phyloP scores from a whole-genome alignment of 2,888 invertebrate genomes.

The Boloria euphrosyne region DNA sequence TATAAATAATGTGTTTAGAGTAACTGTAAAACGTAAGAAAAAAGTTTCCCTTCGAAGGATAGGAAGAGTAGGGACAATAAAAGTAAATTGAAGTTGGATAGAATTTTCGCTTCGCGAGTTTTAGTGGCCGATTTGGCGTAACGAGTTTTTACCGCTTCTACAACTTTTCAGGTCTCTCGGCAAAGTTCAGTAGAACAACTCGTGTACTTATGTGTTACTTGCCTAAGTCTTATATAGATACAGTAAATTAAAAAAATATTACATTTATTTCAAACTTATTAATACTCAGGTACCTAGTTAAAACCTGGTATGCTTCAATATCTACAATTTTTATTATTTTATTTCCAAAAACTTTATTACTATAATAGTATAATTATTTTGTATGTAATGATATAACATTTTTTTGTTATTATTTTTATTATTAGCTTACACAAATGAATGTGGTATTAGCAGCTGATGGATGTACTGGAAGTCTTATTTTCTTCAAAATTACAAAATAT shows the following conservation, averaged over 20 bases:
- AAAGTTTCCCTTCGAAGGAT: constrained; percentile 63
- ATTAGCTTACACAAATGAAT: too few species aligned
- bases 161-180: constrained; percentile 70
- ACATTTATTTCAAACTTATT: background rate
- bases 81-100: constrained; percentile 81
- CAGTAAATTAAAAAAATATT: background rate
- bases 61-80: constrained; percentile 77
- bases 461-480: too few species aligned
- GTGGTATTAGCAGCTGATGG: too few species aligned
- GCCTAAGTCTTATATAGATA: constrained; percentile 5
- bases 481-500: too few species aligned
- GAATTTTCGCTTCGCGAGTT: constrained; percentile 80
- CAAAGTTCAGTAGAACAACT: constrained; percentile 51
- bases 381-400: too few species aligned
- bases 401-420: too few species aligned
- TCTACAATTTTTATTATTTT: too few species aligned
- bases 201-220: constrained; percentile 20
- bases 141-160: constrained; percentile 80
- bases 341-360: too few species aligned
- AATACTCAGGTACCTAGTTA: too few species aligned
- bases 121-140: constrained; percentile 79
- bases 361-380: too few species aligned
- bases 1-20: constrained; percentile 71
- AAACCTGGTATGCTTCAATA: background rate
- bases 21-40: constrained; percentile 62